Percentiles rank a stretch among this genome's conserved stretches.
These are phyloP conservation scores for Megaustenia siamemsis DNA, from an alignment of 2,888 invertebrate species.

Conservation along the genomic window DNA sequence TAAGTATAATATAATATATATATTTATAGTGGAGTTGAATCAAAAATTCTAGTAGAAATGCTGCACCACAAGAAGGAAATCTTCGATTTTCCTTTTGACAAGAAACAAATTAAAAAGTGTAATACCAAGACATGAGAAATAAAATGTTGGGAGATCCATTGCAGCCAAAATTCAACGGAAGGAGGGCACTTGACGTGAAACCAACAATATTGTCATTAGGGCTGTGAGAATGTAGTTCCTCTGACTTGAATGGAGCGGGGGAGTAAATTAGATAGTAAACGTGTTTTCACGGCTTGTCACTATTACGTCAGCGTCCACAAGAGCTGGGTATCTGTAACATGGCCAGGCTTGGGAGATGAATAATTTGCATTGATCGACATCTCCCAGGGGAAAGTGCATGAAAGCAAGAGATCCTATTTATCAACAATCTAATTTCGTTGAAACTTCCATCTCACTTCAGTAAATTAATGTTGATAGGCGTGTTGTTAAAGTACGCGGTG, in stretches of 20 bases:
- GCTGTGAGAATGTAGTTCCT: not conserved
- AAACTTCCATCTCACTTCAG: slow-evolving; percentile 52
- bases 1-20: too few relatives aligned
- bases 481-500: slow-evolving; percentile 55
- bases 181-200: too few relatives aligned
- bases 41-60: too few relatives aligned
- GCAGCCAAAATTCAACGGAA: too few relatives aligned
- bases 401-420: slow-evolving; percentile 60
- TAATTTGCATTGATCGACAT: slow-evolving; percentile 62
- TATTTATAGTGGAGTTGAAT: too few relatives aligned
- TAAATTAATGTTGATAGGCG: slow-evolving; percentile 55
- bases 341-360: slow-evolving; percentile 36
- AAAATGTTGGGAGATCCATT: too few relatives aligned
- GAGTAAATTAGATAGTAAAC: slow-evolving; percentile 25
- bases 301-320: slow-evolving; percentile 24
- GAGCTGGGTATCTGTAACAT: slow-evolving; percentile 1
- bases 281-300: slow-evolving; percentile 31
- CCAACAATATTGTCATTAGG: not conserved
- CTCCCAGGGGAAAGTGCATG: slow-evolving; percentile 51
- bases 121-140: too few relatives aligned
- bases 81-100: too few relatives aligned
- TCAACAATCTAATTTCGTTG: slow-evolving; percentile 60
- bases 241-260: not conserved
- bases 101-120: too few relatives aligned
- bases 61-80: not conserved